Base-by-base conservation (phyloP, 2,797 vertebrate genomes). In the Enteromius treurensis region DNA sequence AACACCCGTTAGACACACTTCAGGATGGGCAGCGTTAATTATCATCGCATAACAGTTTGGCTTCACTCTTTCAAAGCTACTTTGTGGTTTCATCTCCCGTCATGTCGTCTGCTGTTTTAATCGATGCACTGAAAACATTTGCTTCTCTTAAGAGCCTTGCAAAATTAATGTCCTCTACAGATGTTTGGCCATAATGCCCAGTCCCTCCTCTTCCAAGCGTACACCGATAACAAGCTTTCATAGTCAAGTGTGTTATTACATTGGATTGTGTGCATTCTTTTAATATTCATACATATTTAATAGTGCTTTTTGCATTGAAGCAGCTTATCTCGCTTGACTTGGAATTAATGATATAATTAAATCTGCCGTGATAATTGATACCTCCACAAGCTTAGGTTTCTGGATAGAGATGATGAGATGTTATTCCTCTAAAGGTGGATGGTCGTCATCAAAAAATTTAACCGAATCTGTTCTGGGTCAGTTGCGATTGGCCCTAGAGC, bases 251-350 rank as follows among this genome's bases (percentile, higher is more conserved):
- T 58, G 58, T 60, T 58, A 73, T 79, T 68, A 60, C 40, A 80
- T 82, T 21, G 34, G 51, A 53, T 81, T 4, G 14, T 53, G 74
- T 70, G 42, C 62, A 47, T 37, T 64, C 47, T 51, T 60, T 80
- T 19, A 40, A 42, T 21, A 76, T 77, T 55, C 64, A 45, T 82
- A n/a, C 81, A 69, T 68, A 49, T 82, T 82, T 68, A 67, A 82
- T 68, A 53, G 13, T 42, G 65, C 17, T 71, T 69, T 65, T 65
- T 68, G 37, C 26, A 42, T 29, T 64, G 53, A 62, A 29, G 42
- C 19, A 34, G 47, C 62, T 42, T 53, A n/a, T 81, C n/a, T 81
- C 2, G 17, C 40, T 69, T 77, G 55, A 64, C 47, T 58, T 45
- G 26, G 34, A 78, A 64, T 42, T 67, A 84, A 68, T 53, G 55